Base-by-base conservation (phyloP, 2,888 invertebrate genomes). In the Euplagia quadripunctaria region DNA sequence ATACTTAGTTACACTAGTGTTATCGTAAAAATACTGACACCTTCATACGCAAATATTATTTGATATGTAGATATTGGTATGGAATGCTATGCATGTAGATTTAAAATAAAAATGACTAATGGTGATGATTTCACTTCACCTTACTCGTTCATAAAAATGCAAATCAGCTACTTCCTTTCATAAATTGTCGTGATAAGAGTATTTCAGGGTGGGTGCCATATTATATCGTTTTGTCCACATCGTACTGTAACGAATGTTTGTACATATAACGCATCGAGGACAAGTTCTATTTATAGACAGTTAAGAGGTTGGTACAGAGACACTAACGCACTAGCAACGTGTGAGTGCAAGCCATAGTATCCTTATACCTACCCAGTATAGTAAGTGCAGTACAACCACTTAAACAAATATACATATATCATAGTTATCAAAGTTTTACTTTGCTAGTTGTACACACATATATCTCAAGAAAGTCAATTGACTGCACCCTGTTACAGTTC, bases 101-200 rank as follows among this genome's bases (percentile, higher is more conserved):
- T 77, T 81, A 79, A 78, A 77, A 79, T 72, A 80, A 79, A 76
- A 71, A 71, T 74, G 73, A 75, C 68, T 79, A 82, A 80, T 76
- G 65, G 83, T 80, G 86, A 90, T 92, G 92, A 92, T 91, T 92
- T 91, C 87, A 87, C 82, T 88, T 84, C 92, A 93, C 91, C 94
- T 94, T 93, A 94, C 91, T 90, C 85, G 89, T 93, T 94, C 91
- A 94, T 94, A 93, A 94, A 94, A 95, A 93, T 92, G 91, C 93
- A 94, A 95, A 95, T 94, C 93, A 94, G 93, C 91, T 87, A 88
- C 94, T 94, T 95, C 95, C 94, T 94, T 91, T 93, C 86, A 86
- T 89, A 92, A 94, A 93, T 94, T 92, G 92, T 87, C 87, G 87
- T 90, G 91, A 90, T 87, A 86, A 91, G 90, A 92, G 92, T 93